Evolutionary conservation across 2,113 vertebrate species (phyloP).

Genomic region (Pollimyrus isidori): DNA sequence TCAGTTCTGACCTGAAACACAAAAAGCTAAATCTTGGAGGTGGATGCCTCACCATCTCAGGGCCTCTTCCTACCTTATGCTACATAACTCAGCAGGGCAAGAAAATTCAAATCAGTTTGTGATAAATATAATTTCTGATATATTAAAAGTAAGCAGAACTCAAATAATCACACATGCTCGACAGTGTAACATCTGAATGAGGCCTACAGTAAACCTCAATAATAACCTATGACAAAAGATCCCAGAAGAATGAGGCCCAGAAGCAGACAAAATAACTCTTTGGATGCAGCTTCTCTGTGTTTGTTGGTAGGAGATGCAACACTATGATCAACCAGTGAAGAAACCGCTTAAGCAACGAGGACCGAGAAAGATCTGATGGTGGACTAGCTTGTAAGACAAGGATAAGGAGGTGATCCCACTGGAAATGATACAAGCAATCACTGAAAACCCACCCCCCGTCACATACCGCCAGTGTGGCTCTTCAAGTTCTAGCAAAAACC

Average conservation of each 20-base stretch:
- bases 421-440: background rate
- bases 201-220: background rate
- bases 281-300: background rate
- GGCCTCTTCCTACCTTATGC: background rate
- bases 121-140: background rate
- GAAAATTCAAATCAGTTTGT: background rate
- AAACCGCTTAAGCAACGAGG: background rate
- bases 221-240: background rate
- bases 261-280: background rate
- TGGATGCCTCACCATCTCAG: background rate
- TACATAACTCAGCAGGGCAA: background rate
- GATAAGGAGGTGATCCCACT: background rate
- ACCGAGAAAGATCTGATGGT: background rate
- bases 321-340: background rate
- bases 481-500: background rate
- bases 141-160: background rate
- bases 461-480: background rate
- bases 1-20: background rate
- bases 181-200: background rate
- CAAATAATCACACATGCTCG: background rate
- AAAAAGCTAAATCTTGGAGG: background rate
- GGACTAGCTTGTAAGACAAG: background rate
- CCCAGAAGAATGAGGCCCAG: background rate
- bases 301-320: background rate
- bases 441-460: background rate